Conservation (phyloP, 1,140 invertebrate genomes). For the Drosophila malerkotliana region DNA sequence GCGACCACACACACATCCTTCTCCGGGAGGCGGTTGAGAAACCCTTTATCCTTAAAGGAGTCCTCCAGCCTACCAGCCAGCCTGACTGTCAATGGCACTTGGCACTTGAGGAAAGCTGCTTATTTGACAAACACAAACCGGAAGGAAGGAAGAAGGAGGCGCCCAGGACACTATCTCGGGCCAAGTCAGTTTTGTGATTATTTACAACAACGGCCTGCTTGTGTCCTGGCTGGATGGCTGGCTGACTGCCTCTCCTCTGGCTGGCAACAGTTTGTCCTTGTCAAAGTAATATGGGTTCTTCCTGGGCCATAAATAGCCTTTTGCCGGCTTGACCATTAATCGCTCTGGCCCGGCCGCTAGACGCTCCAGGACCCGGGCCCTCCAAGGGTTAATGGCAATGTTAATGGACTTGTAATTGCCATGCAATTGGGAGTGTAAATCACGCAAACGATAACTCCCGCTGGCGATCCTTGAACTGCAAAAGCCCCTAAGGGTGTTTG, state of each 20-base stretch:
- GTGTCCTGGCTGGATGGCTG: background rate
- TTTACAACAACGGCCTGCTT: constrained; percentile 35
- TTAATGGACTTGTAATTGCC: constrained; percentile 80
- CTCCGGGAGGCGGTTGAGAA: too few species aligned
- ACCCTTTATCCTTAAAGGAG: constrained; percentile 10
- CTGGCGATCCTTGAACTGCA: constrained; percentile 22
- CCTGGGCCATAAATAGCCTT: constrained; percentile 46
- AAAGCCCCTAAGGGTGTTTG: constrained; percentile 15
- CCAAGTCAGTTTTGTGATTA: constrained; percentile 54
- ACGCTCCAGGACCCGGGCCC: constrained; percentile 26
- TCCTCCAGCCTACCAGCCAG: background rate
- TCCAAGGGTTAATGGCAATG: constrained; percentile 75
- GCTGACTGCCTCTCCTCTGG: background rate
- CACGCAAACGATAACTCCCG: constrained; percentile 51
- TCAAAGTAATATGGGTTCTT: constrained; percentile 50
- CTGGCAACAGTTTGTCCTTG: constrained; percentile 52
- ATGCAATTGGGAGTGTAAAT: constrained; percentile 75
- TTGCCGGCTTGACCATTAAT: constrained; percentile 48
- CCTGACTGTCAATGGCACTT: constrained; percentile 43
- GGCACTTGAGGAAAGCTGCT: constrained; percentile 59
- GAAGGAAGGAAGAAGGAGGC: constrained; percentile 21
- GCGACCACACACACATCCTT: constrained; percentile 28
- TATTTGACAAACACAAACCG: constrained; percentile 57
- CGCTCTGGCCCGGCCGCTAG: constrained; percentile 20
- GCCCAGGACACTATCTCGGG: constrained; percentile 30